Evolutionary conservation across 1,140 invertebrate genomes (phyloP).

Genomic region (Muscidifurax raptorellus): DNA sequence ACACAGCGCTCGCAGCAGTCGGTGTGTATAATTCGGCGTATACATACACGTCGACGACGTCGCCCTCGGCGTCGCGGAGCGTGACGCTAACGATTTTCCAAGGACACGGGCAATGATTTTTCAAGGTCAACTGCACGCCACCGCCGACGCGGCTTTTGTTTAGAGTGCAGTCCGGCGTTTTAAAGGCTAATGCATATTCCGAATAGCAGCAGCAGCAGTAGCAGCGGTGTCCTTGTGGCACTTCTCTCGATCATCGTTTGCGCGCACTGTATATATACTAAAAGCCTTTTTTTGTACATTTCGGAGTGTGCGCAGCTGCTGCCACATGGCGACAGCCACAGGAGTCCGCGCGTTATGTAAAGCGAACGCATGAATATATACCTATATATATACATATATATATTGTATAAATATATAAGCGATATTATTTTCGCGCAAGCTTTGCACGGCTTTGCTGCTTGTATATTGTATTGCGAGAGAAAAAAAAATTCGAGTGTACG

Average conservation of each 20-base stretch:
- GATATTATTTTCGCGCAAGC: too few species aligned
- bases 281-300: conserved; percentile 32
- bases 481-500: too few species aligned
- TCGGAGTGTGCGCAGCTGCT: background rate
- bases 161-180: background rate
- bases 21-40: conserved; percentile 52
- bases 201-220: background rate
- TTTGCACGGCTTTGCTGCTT: too few species aligned
- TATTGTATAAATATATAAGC: too few species aligned
- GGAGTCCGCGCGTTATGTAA: too few species aligned
- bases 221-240: background rate
- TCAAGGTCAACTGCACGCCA: conserved; percentile 25
- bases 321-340: too few species aligned
- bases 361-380: too few species aligned
- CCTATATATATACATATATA: too few species aligned
- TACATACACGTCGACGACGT: conserved; percentile 33
- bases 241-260: background rate
- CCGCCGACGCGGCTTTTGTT: conserved; percentile 8
- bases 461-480: too few species aligned
- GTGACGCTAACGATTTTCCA: conserved; percentile 58
- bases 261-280: background rate
- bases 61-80: conserved; percentile 35
- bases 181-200: conserved; percentile 21
- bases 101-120: conserved; percentile 52
- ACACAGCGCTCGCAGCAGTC: conserved; percentile 29